Base-by-base conservation (phyloP, 2,797 vertebrate species). In the Ciconia nigra region DNA sequence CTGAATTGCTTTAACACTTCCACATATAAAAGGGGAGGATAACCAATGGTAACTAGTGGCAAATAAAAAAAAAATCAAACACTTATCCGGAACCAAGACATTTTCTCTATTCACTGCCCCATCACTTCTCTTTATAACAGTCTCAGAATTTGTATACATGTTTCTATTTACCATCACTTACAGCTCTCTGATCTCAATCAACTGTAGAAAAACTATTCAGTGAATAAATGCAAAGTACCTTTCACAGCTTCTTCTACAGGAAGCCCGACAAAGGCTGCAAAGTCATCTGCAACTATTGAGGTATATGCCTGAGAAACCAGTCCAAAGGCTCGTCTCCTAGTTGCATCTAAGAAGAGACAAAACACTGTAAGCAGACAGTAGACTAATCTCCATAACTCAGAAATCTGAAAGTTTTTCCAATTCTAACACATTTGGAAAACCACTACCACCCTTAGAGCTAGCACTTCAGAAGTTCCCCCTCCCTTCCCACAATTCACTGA, bases 221-320 rank as follows among this genome's bases (percentile, higher is more conserved):
- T 17, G 31, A 80, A 81, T 2, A n/a, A 86, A 86, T 7, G n/a
- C 33, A 35, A 88, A 79, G 41, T 95, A 99, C 99, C 99, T 98
- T 99, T 99, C 58, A 99, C 99, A 10, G 99, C 99, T 83, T 99
- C 99, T 87, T 99, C 99, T 69, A 99, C 99, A 8, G 99, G 98
- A 96, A 99, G 99, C 24, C 99, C 99, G 1, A 99, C 99, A 65
- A 99, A 99, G 41, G 99, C 99, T 9, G 99, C 99, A 12, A 99
- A 99, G 71, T 99, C 99, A 1, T 99, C 99, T 1, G 99, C 99
- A 7, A 98, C 95, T 96, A 99, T 99, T 46, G 99, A 99, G 28
- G 99, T 99, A 95, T 99, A 99, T 0, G 99, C 99, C 97, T 99
- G 99, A 13, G 99, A 99, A 91, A 99, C 99, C 51, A 99, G 98